Conservation (phyloP, 35 echinoderm and acorn worm genomes). For the Eucidaris tribuloides region DNA sequence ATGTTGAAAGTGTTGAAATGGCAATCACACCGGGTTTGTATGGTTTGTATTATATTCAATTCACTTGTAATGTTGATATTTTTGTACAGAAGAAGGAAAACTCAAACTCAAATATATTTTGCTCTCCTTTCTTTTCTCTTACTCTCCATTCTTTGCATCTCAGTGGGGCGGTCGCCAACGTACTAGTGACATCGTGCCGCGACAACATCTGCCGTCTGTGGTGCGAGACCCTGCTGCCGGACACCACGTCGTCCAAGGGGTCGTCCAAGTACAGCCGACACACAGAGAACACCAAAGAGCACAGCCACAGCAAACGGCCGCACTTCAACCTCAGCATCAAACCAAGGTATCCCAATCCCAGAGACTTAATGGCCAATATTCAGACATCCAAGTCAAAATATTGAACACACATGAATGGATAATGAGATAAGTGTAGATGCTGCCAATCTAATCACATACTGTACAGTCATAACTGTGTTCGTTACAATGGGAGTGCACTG, state of each 20-base stretch:
- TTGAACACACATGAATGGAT: too few species aligned
- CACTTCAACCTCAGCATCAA: conserved; percentile 70
- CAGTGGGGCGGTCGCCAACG: conserved; percentile 87
- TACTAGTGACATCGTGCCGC: conserved; percentile 86
- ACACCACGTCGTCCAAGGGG: conserved; percentile 44
- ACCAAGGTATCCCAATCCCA: conserved; percentile 29
- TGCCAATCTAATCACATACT: too few species aligned
- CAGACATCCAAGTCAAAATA: neutral
- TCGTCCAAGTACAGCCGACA: conserved; percentile 35
- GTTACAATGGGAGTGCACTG: too few species aligned
- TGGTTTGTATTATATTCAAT: too few species aligned
- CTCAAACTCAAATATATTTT: too few species aligned
- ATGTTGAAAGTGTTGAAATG: too few species aligned
- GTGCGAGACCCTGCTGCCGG: conserved; percentile 92
- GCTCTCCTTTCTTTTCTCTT: too few species aligned
- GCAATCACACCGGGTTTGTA: too few species aligned
- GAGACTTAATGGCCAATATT: neutral
- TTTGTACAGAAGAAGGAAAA: too few species aligned
- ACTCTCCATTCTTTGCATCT: neutral
- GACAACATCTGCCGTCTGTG: conserved; percentile 98
- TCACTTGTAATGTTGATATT: too few species aligned
- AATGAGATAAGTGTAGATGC: too few species aligned
- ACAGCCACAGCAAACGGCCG: conserved; percentile 29
- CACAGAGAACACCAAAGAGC: conserved; percentile 21
- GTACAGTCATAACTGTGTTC: too few species aligned